Percentiles rank a stretch among this genome's conserved stretches.
Evolutionary conservation across 2,888 invertebrate genomes (phyloP).

Genomic region (Heliconius ethilla): DNA sequence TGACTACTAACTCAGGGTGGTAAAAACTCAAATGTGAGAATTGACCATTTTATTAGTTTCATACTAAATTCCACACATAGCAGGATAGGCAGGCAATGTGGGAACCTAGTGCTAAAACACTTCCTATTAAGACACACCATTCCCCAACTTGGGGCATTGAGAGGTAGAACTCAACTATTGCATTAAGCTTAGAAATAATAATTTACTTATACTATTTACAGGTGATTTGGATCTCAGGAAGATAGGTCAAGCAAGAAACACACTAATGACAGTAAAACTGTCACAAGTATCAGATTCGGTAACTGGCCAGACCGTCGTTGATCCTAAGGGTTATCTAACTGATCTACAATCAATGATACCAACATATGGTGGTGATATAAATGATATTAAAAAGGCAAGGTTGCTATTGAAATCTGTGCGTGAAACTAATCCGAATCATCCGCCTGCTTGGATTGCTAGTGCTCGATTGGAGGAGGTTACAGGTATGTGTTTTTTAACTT

Average conservation of each 20-base stretch:
- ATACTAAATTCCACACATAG: no score
- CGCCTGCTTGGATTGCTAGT: constrained; percentile 99
- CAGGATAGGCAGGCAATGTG: no score
- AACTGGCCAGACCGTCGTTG: constrained; percentile 99
- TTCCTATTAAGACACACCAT: no score
- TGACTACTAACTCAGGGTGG: no score
- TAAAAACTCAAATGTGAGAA: no score
- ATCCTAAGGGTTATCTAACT: constrained; percentile 99
- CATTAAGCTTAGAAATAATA: neutral
- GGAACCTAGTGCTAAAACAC: no score
- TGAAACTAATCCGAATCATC: constrained; percentile 99
- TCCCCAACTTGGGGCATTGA: neutral
- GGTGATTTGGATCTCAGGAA: constrained; percentile 97
- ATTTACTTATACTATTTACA: constrained; percentile 44
- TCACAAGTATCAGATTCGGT: constrained; percentile 99
- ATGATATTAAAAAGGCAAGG: constrained; percentile 98
- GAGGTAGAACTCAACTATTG: neutral
- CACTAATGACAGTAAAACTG: constrained; percentile 99
- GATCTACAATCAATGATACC: constrained; percentile 99
- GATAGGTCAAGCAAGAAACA: constrained; percentile 99
- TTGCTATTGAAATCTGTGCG: constrained; percentile 96
- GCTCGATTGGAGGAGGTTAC: constrained; percentile 99
- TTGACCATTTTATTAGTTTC: no score
- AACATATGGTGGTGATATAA: constrained; percentile 98
- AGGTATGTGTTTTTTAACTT: constrained; percentile 81